Base-by-base conservation (phyloP, 2,888 invertebrate species). In the Tortrix viridana region DNA sequence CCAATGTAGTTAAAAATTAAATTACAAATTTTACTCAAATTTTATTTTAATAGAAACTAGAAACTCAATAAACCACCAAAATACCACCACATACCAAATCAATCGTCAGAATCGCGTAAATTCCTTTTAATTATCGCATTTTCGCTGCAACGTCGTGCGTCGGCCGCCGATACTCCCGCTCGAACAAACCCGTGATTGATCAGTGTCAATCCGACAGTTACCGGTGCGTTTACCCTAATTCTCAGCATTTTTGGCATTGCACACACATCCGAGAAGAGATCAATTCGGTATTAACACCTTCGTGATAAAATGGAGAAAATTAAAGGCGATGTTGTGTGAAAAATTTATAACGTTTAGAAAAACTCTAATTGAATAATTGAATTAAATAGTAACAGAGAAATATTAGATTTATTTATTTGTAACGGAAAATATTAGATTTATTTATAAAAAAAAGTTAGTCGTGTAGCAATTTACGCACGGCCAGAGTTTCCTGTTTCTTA, bases 181-280 rank as follows among this genome's bases (percentile, higher is more conserved):
- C 43, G 50, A 52, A 37, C 26, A 23, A 14, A 49, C 65, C 52
- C 66, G 69, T 69, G 66, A 69, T 70, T 68, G 63, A 70, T 71
- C 71, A 74, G 72, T 75, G 75, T 77, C 74, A 73, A 70, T 69
- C 66, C 67, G 76, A 70, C 80, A 71, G 77, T 76, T 74, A 74
- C 65, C 69, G 73, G 67, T 64, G 61, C 69, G 68, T 72, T 77
- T 73, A 80, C 77, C 79, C 74, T 69, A 73, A 66, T 70, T 66
- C 63, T 52, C 47, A 23, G 62, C 56, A 62, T 62, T 53, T 63
- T 48, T 48, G 57, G 53, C 53, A 58, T 63, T 53, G 57, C 63
- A 20, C 58, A 57, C 38, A 52, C 37, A 52, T 53, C 53, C 41
- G 37, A 23, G 52, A 5, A 19, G 50, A 32, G 32, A 19, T 37